Base-by-base conservation (phyloP, 2,797 vertebrate genomes). In the Setipinna tenuifilis region DNA sequence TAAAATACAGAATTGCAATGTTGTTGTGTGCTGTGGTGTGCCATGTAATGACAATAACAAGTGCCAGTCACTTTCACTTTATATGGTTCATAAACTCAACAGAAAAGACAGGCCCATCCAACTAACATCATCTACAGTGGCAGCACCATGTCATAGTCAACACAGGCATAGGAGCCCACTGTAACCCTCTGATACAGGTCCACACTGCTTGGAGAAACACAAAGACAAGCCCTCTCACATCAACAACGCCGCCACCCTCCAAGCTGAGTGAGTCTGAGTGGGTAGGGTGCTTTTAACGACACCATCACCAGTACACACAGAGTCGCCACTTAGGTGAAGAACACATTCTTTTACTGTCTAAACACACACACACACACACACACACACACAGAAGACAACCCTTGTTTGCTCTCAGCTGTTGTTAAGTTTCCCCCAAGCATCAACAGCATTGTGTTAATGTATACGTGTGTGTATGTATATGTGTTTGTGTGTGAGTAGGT, bases 391-490 rank as follows among this genome's bases (percentile, higher is more conserved):
- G 58, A 84, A 25, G 23, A 44, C 41, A 54, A 58, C 81, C 46
- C 86, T 83, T 86, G 85, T 82, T 86, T 84, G 86, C 81, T 81
- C 21, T 16, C 68, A 35, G 17, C 61, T 28, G 62, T 28, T 41
- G 82, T 85, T 85, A 85, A 82, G 80, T 84, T 80, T 16, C 50
- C 82, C 82, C 50, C 85, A 80, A 83, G 87, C 86, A 84, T 83
- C 75, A 86, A 88, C 65, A 82, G 81, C 83, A 35, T 35, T 54
- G 50, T 31, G 44, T 75, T 75, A 75, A 75, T 75, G 28, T 35
- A 31, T 31, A 21, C 12, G 17, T 2, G 35, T 2, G 35, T 41
- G 35, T 41, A 41, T 41, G 35, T 41, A 41, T 41, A 41, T 84
- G 82, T 21, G 21, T 1, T 19, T 75, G 21, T 41, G 85, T 46